Evolutionary conservation across 1,140 invertebrate genomes (phyloP), one percentile per base, ranked within the genome.

Genomic region (Anastrepha obliqua): DNA sequence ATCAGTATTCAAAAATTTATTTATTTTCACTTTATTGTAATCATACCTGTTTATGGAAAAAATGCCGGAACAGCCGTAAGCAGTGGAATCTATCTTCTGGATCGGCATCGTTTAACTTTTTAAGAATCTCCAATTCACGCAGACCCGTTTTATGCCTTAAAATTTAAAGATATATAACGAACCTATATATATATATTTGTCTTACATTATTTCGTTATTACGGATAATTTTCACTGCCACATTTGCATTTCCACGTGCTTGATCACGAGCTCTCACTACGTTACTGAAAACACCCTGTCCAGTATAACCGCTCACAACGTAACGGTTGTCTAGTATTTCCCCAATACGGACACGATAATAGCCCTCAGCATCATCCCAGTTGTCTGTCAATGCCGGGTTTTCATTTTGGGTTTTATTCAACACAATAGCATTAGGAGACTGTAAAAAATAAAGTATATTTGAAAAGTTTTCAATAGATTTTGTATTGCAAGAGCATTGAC

Each of bases 361-460:
- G 65, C 99, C 99, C 94, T 99, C 99, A 17, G 98, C 97, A 94
- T 99, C 99, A 93, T 99, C 99, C 99, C 99, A 99, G 93, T 99
- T 99, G 93, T 99, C 99, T 4, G 97, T 98, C 5, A 99, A 94
- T 88, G 97, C 97, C 0, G 98, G 97, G 94, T 99, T 99, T 91
- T 98, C 97, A 58, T 95, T 94, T 67, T 95, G 95, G 89, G 95
- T 93, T 90, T 95, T 96, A 94, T 95, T 94, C 89, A 95, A 95
- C 58, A 97, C 95, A n/a, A 95, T 96, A 17, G 96, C 96, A 90
- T 95, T 97, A 93, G 98, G 95, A 1, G 96, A 96, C 95, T 95
- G 90, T 88, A 39, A 88, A 0, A 29, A 6, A 55, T 3, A 88
- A 60, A 87, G 58, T 74, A n/a, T 74, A 17, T 13, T 62, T 62